Conservation (phyloP, 2,888 invertebrate species). For the Sesia apiformis region DNA sequence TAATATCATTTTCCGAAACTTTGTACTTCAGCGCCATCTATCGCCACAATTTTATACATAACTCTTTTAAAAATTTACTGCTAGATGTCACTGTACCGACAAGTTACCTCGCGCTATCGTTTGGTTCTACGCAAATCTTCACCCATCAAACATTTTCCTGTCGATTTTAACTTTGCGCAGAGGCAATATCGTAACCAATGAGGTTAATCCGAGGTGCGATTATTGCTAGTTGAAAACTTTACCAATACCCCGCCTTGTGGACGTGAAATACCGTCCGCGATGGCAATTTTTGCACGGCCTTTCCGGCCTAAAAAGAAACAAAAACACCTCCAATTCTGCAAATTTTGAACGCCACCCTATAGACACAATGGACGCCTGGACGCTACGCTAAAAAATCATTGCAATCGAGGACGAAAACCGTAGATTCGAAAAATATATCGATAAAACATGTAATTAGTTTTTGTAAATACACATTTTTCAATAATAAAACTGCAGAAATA, state of each 20-base stretch:
- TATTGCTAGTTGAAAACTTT: slow-evolving; percentile 95
- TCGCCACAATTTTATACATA: too few species aligned
- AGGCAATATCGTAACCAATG: slow-evolving; percentile 92
- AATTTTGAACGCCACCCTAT: too few species aligned
- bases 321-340: too few species aligned
- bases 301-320: slow-evolving; percentile 28
- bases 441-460: too few species aligned
- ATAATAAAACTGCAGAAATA: too few species aligned
- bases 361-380: too few species aligned
- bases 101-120: slow-evolving; percentile 29
- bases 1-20: too few species aligned
- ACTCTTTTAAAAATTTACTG: slow-evolving; percentile 1
- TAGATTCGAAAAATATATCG: too few species aligned
- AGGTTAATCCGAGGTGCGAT: slow-evolving; percentile 90
- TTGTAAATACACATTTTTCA: too few species aligned
- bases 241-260: slow-evolving; percentile 69
- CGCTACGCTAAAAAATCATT: too few species aligned
- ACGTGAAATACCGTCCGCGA: slow-evolving; percentile 67
- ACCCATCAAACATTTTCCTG: neutral
- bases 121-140: slow-evolving; percentile 10
- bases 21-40: too few species aligned
- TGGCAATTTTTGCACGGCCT: slow-evolving; percentile 63
- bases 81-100: slow-evolving; percentile 29
- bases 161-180: slow-evolving; percentile 85
- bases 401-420: too few species aligned